These are phyloP conservation scores for Cyanoramphus novaezelandiae DNA, from an alignment of 2,113 vertebrate genomes.

Conservation along the genomic window DNA sequence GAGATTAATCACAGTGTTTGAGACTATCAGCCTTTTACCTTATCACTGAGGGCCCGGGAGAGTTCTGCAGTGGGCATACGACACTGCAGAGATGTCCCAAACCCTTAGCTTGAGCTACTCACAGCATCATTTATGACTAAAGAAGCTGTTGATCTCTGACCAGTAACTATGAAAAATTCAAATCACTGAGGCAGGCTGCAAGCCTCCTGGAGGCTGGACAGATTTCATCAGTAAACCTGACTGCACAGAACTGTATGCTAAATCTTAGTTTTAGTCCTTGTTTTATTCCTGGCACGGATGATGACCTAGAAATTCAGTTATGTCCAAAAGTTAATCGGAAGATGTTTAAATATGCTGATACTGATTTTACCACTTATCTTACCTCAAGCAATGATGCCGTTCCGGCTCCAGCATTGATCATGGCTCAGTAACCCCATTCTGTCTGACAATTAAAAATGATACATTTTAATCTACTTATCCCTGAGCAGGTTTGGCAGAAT, in stretches of 20 bases:
- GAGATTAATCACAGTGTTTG: neutral
- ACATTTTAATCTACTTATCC: slow-evolving; percentile 67
- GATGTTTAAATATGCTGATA: slow-evolving; percentile 62
- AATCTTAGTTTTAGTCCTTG: neutral
- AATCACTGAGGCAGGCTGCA: neutral
- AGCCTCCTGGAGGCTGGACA: neutral
- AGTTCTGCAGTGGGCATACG: neutral
- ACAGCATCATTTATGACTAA: neutral
- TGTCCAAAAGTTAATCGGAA: slow-evolving; percentile 39
- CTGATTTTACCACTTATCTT: slow-evolving; percentile 58
- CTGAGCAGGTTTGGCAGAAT: slow-evolving; percentile 61
- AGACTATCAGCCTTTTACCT: neutral
- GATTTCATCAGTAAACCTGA: neutral
- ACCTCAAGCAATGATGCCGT: slow-evolving; percentile 60
- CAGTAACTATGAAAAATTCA: neutral
- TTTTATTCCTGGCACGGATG: neutral
- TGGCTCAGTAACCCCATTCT: slow-evolving; percentile 67
- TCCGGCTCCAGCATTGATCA: slow-evolving; percentile 33
- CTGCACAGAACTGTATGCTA: neutral
- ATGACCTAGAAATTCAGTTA: slow-evolving; percentile 22
- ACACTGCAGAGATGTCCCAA: neutral
- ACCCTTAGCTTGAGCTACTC: neutral
- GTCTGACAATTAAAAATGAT: slow-evolving; percentile 69
- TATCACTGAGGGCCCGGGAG: neutral
- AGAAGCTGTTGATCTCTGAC: neutral